Conservation (phyloP, 2,797 vertebrate genomes). For the Microctenopoma stevenorrisi region DNA sequence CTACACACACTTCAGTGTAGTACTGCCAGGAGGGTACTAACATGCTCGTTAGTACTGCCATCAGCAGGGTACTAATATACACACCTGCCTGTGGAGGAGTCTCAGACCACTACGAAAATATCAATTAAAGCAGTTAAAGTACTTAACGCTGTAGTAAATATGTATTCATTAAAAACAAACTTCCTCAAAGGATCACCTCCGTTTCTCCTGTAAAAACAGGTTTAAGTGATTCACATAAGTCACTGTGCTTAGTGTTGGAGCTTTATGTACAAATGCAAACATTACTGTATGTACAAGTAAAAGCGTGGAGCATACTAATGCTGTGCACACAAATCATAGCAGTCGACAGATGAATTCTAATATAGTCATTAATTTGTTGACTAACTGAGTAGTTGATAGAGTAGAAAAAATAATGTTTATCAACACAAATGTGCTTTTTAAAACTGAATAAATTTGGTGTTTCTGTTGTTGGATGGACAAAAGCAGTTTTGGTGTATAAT, state of each 20-base stretch:
- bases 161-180: conserved; percentile 58
- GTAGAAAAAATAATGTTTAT: background rate
- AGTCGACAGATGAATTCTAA: background rate
- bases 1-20: conserved; percentile 72
- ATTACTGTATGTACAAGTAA: conserved; percentile 5
- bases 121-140: conserved; percentile 40
- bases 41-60: conserved; percentile 25
- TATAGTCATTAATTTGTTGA: conserved; percentile 1
- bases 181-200: conserved; percentile 31
- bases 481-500: background rate
- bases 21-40: conserved; percentile 85
- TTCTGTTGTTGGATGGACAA: background rate
- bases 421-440: background rate
- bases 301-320: background rate
- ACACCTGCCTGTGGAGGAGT: conserved; percentile 1
- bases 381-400: background rate
- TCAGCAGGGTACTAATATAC: conserved; percentile 33
- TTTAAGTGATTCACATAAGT: conserved; percentile 19
- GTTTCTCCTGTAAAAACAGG: conserved; percentile 28
- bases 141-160: conserved; percentile 32
- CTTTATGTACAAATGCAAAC: conserved; percentile 13
- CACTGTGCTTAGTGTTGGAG: background rate
- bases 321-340: background rate
- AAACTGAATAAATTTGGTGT: background rate
- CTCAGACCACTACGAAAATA: conserved; percentile 17